Evolutionary conservation across 1,140 invertebrate species (phyloP).

Genomic region (Trypoxylus dichotomus): DNA sequence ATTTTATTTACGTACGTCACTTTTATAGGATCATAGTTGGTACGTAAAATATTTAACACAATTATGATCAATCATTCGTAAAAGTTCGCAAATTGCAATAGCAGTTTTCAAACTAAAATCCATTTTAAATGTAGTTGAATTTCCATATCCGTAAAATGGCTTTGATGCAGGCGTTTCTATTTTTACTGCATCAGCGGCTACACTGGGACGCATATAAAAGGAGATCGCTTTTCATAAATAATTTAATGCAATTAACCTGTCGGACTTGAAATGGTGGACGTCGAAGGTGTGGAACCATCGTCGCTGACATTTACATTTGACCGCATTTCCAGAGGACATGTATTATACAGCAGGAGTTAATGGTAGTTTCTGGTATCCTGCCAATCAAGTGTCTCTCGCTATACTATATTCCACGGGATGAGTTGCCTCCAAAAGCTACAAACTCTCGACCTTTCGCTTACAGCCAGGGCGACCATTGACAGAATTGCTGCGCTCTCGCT

Average conservation of each 20-base stretch:
- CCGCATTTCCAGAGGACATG: slow-evolving; percentile 22
- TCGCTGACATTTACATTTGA: slow-evolving; percentile 33
- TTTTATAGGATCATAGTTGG: too few relatives aligned
- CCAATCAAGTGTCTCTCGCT: slow-evolving; percentile 31
- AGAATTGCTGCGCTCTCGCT: not conserved
- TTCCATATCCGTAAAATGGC: not conserved
- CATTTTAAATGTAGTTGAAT: not conserved
- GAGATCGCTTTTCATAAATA: slow-evolving; percentile 26
- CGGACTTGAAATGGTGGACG: not conserved
- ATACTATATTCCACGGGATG: not conserved
- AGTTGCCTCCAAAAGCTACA: not conserved
- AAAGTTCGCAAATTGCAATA: not conserved
- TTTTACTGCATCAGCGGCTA: not conserved
- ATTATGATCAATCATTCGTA: not conserved
- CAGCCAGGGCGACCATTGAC: not conserved
- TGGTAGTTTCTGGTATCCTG: slow-evolving; percentile 31
- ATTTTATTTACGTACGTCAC: too few relatives aligned
- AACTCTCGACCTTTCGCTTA: slow-evolving; percentile 4
- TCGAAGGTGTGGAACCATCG: slow-evolving; percentile 15
- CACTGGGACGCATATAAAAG: not conserved
- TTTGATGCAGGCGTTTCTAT: not conserved
- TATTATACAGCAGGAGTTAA: slow-evolving; percentile 32
- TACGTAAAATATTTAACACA: too few relatives aligned
- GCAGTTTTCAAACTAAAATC: not conserved
- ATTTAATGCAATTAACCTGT: slow-evolving; percentile 31